Evolutionary conservation across 2,113 vertebrate genomes (phyloP).

Genomic region (Zosterops borbonicus): DNA sequence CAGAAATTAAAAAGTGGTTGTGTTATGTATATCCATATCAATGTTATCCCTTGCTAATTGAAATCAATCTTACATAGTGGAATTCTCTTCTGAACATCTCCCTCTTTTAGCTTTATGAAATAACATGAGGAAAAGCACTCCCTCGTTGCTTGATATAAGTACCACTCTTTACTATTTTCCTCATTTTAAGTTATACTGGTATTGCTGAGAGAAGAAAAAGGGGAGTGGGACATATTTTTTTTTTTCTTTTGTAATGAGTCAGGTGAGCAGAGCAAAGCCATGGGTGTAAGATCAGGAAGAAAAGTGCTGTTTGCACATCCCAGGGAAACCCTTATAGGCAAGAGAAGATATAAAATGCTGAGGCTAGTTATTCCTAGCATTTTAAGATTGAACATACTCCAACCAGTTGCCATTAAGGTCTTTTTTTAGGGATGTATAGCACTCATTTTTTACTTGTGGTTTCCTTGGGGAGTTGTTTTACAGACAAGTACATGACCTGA

Average conservation of each 20-base stretch:
- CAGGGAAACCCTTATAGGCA: neutral
- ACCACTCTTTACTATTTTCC: neutral
- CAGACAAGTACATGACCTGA: neutral
- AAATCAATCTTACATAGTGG: neutral
- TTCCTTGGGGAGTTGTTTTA: neutral
- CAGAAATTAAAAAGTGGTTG: slow-evolving; percentile 26
- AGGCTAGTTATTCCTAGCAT: neutral
- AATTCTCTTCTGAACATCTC: neutral
- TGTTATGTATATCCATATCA: slow-evolving; percentile 10
- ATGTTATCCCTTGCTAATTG: neutral
- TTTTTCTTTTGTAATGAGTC: neutral
- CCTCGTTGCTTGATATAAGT: neutral
- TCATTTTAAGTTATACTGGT: neutral
- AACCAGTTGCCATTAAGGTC: neutral
- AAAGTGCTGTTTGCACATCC: neutral
- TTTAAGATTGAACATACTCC: neutral
- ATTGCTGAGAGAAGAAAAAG: neutral
- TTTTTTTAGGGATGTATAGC: neutral
- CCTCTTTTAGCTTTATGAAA: neutral
- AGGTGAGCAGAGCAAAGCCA: neutral
- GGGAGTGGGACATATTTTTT: neutral
- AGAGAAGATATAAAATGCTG: neutral
- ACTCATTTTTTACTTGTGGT: neutral
- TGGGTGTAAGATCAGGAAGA: neutral
- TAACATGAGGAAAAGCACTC: neutral